Percentiles rank a stretch among this genome's conserved stretches.
These are phyloP conservation scores for Carposina sasakii DNA, from an alignment of 1,140 invertebrate genomes.

Conservation along the genomic window DNA sequence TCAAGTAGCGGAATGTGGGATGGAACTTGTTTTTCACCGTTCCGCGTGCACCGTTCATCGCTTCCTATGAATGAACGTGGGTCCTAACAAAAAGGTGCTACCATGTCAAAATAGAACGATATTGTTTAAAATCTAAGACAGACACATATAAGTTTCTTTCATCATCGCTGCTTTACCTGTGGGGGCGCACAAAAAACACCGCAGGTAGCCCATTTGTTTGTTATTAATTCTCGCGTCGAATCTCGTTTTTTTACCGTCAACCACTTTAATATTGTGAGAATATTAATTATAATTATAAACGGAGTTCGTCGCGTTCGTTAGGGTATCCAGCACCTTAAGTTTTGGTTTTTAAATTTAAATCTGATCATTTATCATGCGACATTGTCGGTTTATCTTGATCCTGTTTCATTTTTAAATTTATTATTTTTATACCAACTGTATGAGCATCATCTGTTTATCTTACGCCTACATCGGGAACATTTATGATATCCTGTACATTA, in stretches of 20 bases:
- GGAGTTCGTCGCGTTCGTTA: slow-evolving; percentile 56
- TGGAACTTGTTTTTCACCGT: too few species aligned
- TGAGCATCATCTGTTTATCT: too few species aligned
- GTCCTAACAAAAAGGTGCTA: slow-evolving; percentile 54
- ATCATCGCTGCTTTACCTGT: slow-evolving; percentile 63
- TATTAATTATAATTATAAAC: slow-evolving; percentile 73
- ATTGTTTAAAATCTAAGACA: slow-evolving; percentile 67
- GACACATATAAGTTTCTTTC: slow-evolving; percentile 61
- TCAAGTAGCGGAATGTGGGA: slow-evolving; percentile 48
- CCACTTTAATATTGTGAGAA: slow-evolving; percentile 68
- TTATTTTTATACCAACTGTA: too few species aligned
- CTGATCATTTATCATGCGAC: slow-evolving; percentile 70
- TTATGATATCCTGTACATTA: too few species aligned
- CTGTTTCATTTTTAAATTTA: slow-evolving; percentile 45
- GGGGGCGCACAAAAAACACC: slow-evolving; percentile 64
- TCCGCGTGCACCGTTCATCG: slow-evolving; percentile 40
- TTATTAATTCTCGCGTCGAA: slow-evolving; percentile 71
- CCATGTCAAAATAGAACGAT: slow-evolving; percentile 59
- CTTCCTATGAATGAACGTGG: slow-evolving; percentile 54
- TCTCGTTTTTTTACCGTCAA: slow-evolving; percentile 55
- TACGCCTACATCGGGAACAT: too few species aligned
- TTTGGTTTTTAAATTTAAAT: slow-evolving; percentile 64
- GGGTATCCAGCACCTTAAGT: slow-evolving; percentile 44
- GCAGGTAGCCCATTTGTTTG: slow-evolving; percentile 72
- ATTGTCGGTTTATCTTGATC: slow-evolving; percentile 60